Base-by-base conservation (phyloP, 2,113 vertebrate species). In the Leptocoma aspasia region DNA sequence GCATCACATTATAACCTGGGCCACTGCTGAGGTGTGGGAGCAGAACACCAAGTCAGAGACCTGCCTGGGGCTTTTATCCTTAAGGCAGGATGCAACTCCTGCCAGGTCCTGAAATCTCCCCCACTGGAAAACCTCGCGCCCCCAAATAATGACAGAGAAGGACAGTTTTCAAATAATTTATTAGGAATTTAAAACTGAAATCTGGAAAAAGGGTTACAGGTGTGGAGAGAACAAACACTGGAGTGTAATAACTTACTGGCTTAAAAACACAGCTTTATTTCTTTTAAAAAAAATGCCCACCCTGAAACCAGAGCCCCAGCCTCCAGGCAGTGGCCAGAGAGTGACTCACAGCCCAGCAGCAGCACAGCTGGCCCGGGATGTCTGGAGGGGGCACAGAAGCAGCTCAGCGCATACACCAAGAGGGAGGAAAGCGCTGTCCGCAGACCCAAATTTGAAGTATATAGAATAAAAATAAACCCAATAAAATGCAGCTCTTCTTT, bases 161-260 rank as follows among this genome's bases (percentile, higher is more conserved):
- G 82, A 97, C 98, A 98, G 95, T 99, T 99, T 99, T 99, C 98
- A 99, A 99, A 99, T 99, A 99, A 99, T 99, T 99, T 99, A 99
- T 99, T 99, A 99, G 98, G 98, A 99, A 99, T 98, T 99, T 99
- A 98, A 98, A 99, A 99, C 98, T 97, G 98, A 99, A 99, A 98
- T 98, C 97, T 98, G 98, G 97, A 98, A 98, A 98, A 98, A 98
- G 98, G 98, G 98, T 99, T 99, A 99, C 99, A 99, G 98, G 98
- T 98, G 98, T 98, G 97, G 98, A 98, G 97, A 98, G 98, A 98
- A 98, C 95, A 98, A 98, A 98, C 98, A 97, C 97, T 91, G 98
- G 97, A 97, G 96, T 95, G 96, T 97, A 98, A 98, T 98, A 98
- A 98, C 96, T 98, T 98, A 98, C 98, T 98, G 98, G 97, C 97